These are phyloP conservation scores for Micoletzkya japonica DNA, from an alignment of 2,888 invertebrate genomes.

Conservation along the genomic window DNA sequence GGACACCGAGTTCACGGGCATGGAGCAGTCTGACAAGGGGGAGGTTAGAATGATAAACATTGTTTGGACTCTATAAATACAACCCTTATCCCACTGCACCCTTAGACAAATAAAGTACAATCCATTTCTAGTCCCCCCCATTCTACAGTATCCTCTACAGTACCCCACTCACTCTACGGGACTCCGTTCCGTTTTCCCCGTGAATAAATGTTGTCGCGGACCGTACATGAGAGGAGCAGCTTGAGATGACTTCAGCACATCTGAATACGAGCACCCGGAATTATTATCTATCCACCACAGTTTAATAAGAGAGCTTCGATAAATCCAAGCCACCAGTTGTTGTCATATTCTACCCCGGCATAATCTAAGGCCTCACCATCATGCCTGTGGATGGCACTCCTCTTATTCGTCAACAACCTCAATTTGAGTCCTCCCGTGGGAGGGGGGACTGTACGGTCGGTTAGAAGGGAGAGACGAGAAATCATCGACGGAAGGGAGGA, in stretches of 20 bases:
- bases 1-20: constrained; percentile 33
- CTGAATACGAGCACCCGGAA: no score
- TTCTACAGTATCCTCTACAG: background rate
- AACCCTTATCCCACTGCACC: no score
- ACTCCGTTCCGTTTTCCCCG: background rate
- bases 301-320: no score
- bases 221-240: constrained; percentile 10
- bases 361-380: background rate
- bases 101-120: background rate
- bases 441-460: constrained; percentile 30
- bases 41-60: background rate
- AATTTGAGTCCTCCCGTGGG: constrained; percentile 25
- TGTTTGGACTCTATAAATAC: background rate
- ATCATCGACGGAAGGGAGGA: constrained; percentile 27
- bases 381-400: constrained; percentile 16
- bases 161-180: constrained; percentile 2
- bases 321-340: no score
- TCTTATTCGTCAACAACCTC: background rate
- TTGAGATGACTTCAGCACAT: no score
- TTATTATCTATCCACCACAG: no score
- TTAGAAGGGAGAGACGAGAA: constrained; percentile 25
- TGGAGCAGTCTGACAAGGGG: constrained; percentile 30
- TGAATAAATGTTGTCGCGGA: background rate
- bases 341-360: background rate
- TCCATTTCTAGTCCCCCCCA: background rate